Evolutionary conservation across 2,797 vertebrate species (phyloP), one percentile per base, ranked within the genome.

Genomic region (Oreochromis mossambicus): DNA sequence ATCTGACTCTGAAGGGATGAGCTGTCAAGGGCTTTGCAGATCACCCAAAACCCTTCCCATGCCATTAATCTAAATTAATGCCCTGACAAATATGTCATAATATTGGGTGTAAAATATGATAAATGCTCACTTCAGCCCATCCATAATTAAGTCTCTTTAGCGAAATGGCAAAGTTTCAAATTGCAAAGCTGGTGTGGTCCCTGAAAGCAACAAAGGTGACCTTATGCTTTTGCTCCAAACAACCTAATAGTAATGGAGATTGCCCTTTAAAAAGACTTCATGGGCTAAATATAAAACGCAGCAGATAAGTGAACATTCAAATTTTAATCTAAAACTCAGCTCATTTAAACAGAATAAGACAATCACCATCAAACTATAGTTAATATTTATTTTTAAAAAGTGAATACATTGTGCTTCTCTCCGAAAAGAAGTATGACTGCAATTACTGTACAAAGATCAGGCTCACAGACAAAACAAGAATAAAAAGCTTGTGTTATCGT

Each of bases 11-110:
- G 73, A 94, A 89, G 90, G 89, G 94, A 95, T 90, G 91, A 94
- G 91, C 94, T 94, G 93, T 95, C 94, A 95, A 91, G 87, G 83
- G 88, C 89, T 93, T 92, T 88, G 77, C 89, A 89, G 90, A 95
- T 94, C 92, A 88, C 81, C 91, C 88, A 81, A 90, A 93, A 92
- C 80, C 86, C 84, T 89, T 77, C 83, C 84, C 68, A 80, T 88
- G 91, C 89, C 95, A 96, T 97, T 97, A 95, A 96, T 97, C 96
- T 95, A 96, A 95, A 97, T 97, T 93, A 96, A 94, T 91, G 83
- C 93, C 89, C 92, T 95, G 96, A 95, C 95, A 96, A 95, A 96
- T 95, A 94, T 96, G 96, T 96, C 96, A 97, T 95, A 97, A 96
- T 96, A 96, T 92, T 92, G 89, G 87, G 94, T 87, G 84, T 93